A percentile compares a stretch with the other conserved stretches of the same genome.
These are phyloP conservation scores for Orthosia cruda DNA, from an alignment of 2,888 invertebrate species.

Conservation along the genomic window DNA sequence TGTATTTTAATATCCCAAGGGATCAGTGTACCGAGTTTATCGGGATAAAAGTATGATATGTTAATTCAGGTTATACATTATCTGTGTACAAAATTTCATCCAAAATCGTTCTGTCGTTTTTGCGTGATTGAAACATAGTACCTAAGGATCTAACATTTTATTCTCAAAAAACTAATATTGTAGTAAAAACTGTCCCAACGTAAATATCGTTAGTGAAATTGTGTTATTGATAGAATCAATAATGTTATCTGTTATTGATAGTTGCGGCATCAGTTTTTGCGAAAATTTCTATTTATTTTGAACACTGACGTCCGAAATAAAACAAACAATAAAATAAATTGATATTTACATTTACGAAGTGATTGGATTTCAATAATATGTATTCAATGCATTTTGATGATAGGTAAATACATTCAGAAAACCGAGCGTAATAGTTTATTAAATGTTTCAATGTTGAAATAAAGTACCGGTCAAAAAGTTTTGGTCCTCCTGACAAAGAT, in stretches of 20 bases:
- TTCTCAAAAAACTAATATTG: background rate
- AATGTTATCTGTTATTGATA: background rate
- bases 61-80: too few species aligned
- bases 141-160: background rate
- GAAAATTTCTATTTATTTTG: conserved; percentile 20
- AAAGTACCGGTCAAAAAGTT: conserved; percentile 13
- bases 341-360: conserved; percentile 41
- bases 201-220: background rate
- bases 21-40: too few species aligned
- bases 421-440: conserved; percentile 57
- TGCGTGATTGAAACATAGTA: too few species aligned
- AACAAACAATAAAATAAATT: conserved; percentile 26
- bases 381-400: conserved; percentile 56
- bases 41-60: too few species aligned
- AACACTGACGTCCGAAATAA: background rate
- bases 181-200: background rate
- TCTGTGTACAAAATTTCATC: too few species aligned
- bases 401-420: conserved; percentile 56
- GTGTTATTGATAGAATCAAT: too few species aligned
- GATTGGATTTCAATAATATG: conserved; percentile 30
- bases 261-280: background rate
- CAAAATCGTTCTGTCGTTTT: too few species aligned
- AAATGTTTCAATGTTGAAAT: conserved; percentile 56
- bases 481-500: background rate
- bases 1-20: too few species aligned